These are phyloP conservation scores for Tenthredo notha DNA, from an alignment of 2,888 invertebrate species.

Conservation along the genomic window DNA sequence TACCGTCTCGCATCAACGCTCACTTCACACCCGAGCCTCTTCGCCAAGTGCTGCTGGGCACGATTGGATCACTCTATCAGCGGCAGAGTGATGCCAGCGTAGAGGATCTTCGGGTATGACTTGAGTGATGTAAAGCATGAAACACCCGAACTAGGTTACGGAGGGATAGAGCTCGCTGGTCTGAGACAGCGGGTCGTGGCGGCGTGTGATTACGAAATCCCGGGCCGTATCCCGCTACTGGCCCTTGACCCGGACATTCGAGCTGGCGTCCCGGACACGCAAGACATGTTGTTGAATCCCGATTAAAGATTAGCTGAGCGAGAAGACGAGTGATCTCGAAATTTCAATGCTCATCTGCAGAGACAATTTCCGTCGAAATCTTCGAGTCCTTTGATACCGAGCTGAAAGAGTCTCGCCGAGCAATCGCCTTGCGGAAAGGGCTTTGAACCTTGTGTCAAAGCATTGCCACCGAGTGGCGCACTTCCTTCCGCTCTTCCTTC, in stretches of 20 bases:
- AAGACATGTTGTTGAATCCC: constrained; percentile 69
- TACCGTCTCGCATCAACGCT: constrained; percentile 75
- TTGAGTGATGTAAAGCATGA: not conserved
- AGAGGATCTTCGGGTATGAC: constrained; percentile 4
- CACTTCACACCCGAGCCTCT: constrained; percentile 74
- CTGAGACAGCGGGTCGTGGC: constrained; percentile 24
- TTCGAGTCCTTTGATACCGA: constrained; percentile 25
- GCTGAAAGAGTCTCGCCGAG: constrained; percentile 26
- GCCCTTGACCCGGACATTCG: constrained; percentile 57
- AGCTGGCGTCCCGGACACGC: constrained; percentile 58
- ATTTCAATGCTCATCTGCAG: constrained; percentile 32
- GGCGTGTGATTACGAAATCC: constrained; percentile 42
- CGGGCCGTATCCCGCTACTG: constrained; percentile 14
- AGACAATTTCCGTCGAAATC: constrained; percentile 28
- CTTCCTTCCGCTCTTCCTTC: constrained; percentile 23
- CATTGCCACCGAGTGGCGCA: not conserved
- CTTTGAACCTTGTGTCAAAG: constrained; percentile 25
- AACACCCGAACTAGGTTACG: not conserved
- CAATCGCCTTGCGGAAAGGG: constrained; percentile 9
- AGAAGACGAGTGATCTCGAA: constrained; percentile 25
- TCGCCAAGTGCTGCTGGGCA: constrained; percentile 64
- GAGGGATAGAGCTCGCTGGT: not conserved
- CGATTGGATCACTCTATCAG: constrained; percentile 51
- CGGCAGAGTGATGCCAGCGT: not conserved
- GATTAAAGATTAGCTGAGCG: constrained; percentile 63